Evolutionary conservation across 2,113 vertebrate genomes (phyloP), one percentile per base, ranked within the genome.

Genomic region (Chloropsis hardwickii): DNA sequence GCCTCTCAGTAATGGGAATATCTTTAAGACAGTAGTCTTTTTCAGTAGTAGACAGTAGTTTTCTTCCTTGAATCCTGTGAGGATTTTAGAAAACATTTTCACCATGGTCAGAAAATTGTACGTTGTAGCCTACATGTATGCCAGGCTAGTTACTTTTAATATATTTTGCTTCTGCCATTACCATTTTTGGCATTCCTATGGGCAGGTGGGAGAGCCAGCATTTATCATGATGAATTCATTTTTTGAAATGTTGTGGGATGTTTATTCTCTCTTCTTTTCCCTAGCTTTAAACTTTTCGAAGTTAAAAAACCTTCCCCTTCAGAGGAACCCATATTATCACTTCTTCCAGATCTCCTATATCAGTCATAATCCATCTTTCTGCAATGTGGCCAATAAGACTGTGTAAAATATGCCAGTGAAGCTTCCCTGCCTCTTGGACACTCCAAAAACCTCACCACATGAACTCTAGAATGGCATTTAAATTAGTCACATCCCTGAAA

Each of bases 121-220:
- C 0, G 0, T 74, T 57, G 16, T 45, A 65, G n/a, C 39, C 31
- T 88, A 17, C 2, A 0, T 50, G 14, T 60, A 33, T 87, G 71
- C 22, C 25, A 65, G 10, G 18, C 12, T 62, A 45, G 28, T 73
- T 6, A 31, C 10, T 87, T 82, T n/a, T 71, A 31, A 37, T 77
- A 8, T 37, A 11, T 90, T 91, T 83, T 72, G 6, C 16, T 69
- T 82, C 29, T 65, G 9, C 33, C 10, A 2, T 17, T 88, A 42
- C 29, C 5, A 10, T 62, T 92, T 94, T 47, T 81, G 51, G 6
- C 86, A 56, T 74, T 80, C 27, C 7, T 40, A 1, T 65, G 67
- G 19, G 22, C 44, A 57, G 48, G 47, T 67, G 19, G 33, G 40
- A 78, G 33, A 79, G n/a, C 21, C 40, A 76, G 29, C 8, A 5